phyloP scores from a whole-genome alignment of 2,888 invertebrate genomes.

The Tenthredo amoena region DNA sequence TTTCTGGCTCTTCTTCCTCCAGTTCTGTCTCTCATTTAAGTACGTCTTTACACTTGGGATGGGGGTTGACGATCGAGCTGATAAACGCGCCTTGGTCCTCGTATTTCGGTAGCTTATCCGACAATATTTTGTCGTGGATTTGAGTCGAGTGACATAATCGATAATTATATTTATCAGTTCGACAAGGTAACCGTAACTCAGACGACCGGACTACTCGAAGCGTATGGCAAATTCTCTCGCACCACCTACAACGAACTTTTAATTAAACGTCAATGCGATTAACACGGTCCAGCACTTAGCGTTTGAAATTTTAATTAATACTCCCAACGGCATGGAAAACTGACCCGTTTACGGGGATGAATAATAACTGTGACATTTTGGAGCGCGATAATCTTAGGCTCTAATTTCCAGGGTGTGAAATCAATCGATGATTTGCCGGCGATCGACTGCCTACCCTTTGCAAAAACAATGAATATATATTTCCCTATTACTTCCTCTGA shows the following conservation, averaged over 20 bases:
- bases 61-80: constrained; percentile 12
- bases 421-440: neutral
- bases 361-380: constrained; percentile 33
- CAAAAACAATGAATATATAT: constrained; percentile 12
- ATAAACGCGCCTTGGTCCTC: neutral
- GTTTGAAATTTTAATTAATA: constrained; percentile 36
- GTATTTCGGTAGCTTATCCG: neutral
- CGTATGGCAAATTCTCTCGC: constrained; percentile 29
- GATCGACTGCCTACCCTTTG: neutral
- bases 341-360: constrained; percentile 33
- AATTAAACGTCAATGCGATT: constrained; percentile 48
- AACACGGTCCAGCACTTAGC: constrained; percentile 38
- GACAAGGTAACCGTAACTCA: constrained; percentile 20
- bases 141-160: constrained; percentile 21
- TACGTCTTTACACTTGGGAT: neutral
- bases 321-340: constrained; percentile 28
- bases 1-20: neutral
- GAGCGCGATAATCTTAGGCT: constrained; percentile 19
- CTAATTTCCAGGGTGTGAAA: neutral
- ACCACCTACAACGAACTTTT: constrained; percentile 32
- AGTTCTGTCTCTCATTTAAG: neutral
- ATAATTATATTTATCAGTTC: constrained; percentile 28
- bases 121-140: constrained; percentile 17
- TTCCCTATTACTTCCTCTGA: neutral
- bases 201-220: neutral